A percentile compares a stretch with the other conserved stretches of the same genome.
Conservation (phyloP, 2,797 vertebrate species). For the Helarctos malayanus region DNA sequence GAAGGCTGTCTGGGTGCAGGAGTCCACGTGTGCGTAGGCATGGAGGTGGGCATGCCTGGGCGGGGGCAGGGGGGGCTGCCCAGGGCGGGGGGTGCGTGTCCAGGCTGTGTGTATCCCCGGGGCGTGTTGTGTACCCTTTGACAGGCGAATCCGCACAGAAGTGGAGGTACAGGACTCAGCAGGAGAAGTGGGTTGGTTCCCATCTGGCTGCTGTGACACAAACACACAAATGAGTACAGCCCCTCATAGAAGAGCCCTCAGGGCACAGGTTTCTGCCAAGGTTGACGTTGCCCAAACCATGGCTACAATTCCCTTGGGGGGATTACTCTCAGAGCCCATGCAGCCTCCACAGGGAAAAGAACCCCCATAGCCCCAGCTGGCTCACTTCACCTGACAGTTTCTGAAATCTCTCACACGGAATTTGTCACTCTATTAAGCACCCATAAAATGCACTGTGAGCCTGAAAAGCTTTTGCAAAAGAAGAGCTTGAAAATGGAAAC, state of each 20-base stretch:
- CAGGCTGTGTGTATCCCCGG: neutral
- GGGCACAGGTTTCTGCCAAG: neutral
- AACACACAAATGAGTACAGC: neutral
- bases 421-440: neutral
- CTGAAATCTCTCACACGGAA: neutral
- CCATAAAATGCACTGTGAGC: neutral
- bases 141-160: neutral
- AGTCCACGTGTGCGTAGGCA: fast-evolving
- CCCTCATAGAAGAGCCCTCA: neutral
- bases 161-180: neutral
- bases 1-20: neutral
- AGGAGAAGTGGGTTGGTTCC: neutral
- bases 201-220: neutral
- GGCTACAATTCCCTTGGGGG: neutral
- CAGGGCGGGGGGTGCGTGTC: neutral
- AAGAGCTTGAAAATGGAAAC: neutral
- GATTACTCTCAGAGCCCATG: neutral
- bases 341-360: neutral
- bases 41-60: too few species aligned
- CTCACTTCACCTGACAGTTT: neutral
- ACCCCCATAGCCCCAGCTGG: neutral
- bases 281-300: neutral
- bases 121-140: neutral
- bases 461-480: neutral
- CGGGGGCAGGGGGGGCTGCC: neutral